Base-by-base conservation (phyloP, 2,113 vertebrate genomes). In the Onychostoma macrolepis region DNA sequence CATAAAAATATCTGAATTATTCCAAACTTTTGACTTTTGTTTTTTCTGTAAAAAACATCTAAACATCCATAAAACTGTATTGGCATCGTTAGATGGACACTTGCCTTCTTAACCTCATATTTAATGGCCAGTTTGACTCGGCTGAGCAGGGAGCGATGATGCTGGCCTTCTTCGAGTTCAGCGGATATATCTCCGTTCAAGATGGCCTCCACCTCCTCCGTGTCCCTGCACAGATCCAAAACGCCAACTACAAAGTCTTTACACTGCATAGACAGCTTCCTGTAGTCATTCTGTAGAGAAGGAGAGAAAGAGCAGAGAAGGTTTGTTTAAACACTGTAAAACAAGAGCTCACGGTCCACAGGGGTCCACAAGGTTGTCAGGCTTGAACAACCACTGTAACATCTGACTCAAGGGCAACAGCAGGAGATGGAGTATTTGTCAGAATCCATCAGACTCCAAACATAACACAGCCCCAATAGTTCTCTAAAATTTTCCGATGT, bases 201-300 rank as follows among this genome's bases (percentile, higher is more conserved):
- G 77, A 97, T 97, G 89, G 97, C 96, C 87, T 96, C 96, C 58
- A 97, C 97, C 81, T 97, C 97, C 43, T 97, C 97, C 0, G 96
- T 97, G 90, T 97, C 97, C 7, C 97, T 91, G 89, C 97, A 97
- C 15, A 97, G 95, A 36, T 97, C 97, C 75, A 97, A 93, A 41
- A 97, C 96, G 0, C 97, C 97, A 10, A 97, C 97, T 43, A 97
- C 97, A 21, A 97, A 97, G 91, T 97, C 97, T 92, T 97, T 97
- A 94, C 97, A 97, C 85, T 97, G 97, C 96, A 97, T 97, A 80
- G 97, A 97, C 87, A 97, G 93, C 92, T 97, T 97, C 86, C 96
- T 95, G 7, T 97, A 97, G 92, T 97, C 96, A 26, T 97, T 97
- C 97, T 97, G 89, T 36, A 91, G 87, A 83, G 4, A 65, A 85